Base-by-base conservation (phyloP, 37 sponge, comb jelly and placozoan species). In the Chondrosia reniformis region DNA sequence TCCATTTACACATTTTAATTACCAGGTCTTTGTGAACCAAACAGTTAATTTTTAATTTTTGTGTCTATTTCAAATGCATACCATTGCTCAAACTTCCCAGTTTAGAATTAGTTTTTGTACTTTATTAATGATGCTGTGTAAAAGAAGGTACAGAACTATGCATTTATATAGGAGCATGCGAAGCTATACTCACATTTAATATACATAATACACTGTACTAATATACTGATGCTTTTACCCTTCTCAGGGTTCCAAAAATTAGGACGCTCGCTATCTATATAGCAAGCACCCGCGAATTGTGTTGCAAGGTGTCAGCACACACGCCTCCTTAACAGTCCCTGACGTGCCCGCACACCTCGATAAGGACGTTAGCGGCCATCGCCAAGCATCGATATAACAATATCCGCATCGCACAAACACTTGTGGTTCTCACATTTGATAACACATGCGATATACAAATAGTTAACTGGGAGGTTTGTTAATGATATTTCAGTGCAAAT, bases 231-330 rank as follows among this genome's bases (percentile, higher is more conserved):
- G n/a, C n/a, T n/a, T n/a, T n/a, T n/a, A n/a, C n/a, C 63, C 63
- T 28, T 28, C 63, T 61, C 13, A 61, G 63, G 63, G 63, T 28
- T 61, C 63, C 63, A 61, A 61, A 61, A 61, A 61, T 61, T 61
- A 25, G 63, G 63, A 61, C 63, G 27, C 9, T 28, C n/a, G n/a
- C n/a, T n/a, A n/a, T 28, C 27, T 28, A 12, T 22, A 8, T 22
- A 22, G 63, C 63, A 61, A 61, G 63, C 63, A 22, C 27, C 63
- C 63, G 63, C 8, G 63, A 25, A 49, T 24, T 25, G 63, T 61
- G 63, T 61, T 61, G 63, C n/a, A 61, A 28, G 63, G 63, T 61
- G 63, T 61, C 63, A 61, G 63, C 63, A 61, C 13, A 61, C 63
- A 28, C 63, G 63, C 63, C 63, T 61, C 63, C 63, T 22, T 61